Percentiles rank a stretch among this genome's conserved stretches.
These are phyloP conservation scores for Motacilla alba DNA, from an alignment of 2,113 vertebrate species.

Conservation along the genomic window DNA sequence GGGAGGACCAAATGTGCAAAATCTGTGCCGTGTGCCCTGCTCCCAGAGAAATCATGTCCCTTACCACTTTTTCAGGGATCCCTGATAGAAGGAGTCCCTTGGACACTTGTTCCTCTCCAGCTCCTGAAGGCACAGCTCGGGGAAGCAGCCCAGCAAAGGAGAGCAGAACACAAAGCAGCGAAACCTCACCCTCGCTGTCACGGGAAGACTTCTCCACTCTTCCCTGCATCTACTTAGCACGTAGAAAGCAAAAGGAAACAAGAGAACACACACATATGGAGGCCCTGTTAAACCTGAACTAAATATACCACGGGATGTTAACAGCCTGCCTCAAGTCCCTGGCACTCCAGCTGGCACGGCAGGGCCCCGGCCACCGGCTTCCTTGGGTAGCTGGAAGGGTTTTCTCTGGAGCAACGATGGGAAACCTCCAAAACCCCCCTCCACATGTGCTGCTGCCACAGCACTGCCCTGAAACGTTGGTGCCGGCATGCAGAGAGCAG, in stretches of 20 bases:
- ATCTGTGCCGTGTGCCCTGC: fast-evolving
- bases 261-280: constrained; percentile 28
- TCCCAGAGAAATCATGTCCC: not conserved
- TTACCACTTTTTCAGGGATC: not conserved
- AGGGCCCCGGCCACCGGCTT: not conserved
- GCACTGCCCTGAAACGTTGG: not conserved
- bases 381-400: not conserved
- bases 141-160: not conserved
- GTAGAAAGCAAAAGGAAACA: constrained; percentile 8
- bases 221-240: constrained; percentile 57
- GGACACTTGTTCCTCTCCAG: not conserved
- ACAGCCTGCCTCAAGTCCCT: not conserved
- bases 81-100: not conserved
- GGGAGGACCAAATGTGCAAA: not conserved
- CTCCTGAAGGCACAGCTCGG: not conserved
- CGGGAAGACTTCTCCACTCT: not conserved
- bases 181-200: not conserved
- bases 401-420: not conserved
- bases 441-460: not conserved
- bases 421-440: not conserved
- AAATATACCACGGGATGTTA: constrained; percentile 31
- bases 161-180: fast-evolving
- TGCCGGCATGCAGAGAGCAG: not conserved
- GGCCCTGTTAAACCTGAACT: constrained; percentile 19
- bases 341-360: not conserved